A percentile compares a stretch with the other conserved stretches of the same genome.
phyloP scores from a whole-genome alignment of 2,888 invertebrate genomes.

The Netelia virgata region DNA sequence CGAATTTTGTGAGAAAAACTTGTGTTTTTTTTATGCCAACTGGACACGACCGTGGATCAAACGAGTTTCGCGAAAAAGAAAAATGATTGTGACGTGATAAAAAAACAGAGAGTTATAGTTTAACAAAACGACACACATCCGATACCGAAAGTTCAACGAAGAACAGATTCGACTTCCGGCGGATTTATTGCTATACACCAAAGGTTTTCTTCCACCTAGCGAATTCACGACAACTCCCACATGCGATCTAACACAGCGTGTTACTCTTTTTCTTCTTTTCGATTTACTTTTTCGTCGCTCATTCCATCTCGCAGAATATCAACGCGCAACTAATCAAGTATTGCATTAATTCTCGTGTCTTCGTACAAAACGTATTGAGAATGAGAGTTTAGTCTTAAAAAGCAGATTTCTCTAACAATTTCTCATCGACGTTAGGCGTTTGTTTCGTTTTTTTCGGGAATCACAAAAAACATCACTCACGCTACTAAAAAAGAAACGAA shows the following conservation, averaged over 20 bases:
- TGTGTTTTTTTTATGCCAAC: background rate
- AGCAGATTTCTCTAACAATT: background rate
- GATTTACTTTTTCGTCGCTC: background rate
- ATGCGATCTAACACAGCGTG: background rate
- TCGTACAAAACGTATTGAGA: background rate
- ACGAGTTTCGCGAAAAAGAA: constrained; percentile 14
- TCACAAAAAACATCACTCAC: constrained; percentile 57
- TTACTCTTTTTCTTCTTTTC: background rate
- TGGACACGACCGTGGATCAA: background rate
- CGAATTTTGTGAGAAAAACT: constrained; percentile 4
- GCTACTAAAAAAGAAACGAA: constrained; percentile 40
- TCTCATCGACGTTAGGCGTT: constrained; percentile 4
- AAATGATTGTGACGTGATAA: background rate
- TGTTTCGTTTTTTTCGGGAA: constrained; percentile 33
- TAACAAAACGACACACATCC: background rate
- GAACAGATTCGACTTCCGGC: background rate
- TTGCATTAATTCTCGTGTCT: background rate
- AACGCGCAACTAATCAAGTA: background rate
- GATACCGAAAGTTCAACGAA: background rate
- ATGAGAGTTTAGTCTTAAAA: background rate
- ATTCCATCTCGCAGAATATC: background rate
- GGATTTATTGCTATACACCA: background rate
- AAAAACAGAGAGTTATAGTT: background rate
- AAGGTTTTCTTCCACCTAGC: background rate
- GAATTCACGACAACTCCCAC: background rate